phyloP scores from a whole-genome alignment of 1,140 invertebrate genomes.

The Bombus cullumanus region DNA sequence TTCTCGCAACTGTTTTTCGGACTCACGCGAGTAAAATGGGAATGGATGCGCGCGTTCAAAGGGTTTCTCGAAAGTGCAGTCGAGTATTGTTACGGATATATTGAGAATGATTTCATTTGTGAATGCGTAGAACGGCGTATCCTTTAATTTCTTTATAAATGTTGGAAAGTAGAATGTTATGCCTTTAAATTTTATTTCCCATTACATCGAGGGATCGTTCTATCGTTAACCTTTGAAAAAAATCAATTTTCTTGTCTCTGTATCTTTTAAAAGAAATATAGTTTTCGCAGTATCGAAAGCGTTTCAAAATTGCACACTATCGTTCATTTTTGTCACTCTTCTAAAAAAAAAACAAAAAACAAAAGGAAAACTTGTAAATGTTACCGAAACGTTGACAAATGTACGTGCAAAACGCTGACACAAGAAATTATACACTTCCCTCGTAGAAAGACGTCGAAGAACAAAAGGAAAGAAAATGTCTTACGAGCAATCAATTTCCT shows the following conservation, averaged over 20 bases:
- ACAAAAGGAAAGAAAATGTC: background rate
- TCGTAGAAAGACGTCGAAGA: background rate
- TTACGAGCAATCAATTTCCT: background rate
- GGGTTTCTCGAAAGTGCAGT: background rate
- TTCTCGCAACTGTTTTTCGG: constrained; percentile 57
- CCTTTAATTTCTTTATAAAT: background rate
- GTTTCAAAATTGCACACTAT: background rate
- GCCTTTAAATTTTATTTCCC: no score
- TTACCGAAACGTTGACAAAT: no score
- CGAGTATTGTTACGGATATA: background rate
- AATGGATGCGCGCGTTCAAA: background rate
- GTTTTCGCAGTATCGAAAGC: background rate
- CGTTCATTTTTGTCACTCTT: fast-evolving
- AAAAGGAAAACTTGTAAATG: no score
- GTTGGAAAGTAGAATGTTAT: no score
- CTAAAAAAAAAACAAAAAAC: no score
- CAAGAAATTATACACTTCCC: no score
- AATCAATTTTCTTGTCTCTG: no score
- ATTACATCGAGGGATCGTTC: no score
- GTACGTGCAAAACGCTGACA: no score
- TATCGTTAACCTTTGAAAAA: no score
- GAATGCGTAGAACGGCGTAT: background rate
- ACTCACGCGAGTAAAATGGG: constrained; percentile 52
- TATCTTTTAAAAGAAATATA: background rate
- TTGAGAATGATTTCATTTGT: background rate